A percentile compares a stretch with the other conserved stretches of the same genome.
phyloP scores from a whole-genome alignment of 2,113 vertebrate genomes.

The Phocoena sinus region DNA sequence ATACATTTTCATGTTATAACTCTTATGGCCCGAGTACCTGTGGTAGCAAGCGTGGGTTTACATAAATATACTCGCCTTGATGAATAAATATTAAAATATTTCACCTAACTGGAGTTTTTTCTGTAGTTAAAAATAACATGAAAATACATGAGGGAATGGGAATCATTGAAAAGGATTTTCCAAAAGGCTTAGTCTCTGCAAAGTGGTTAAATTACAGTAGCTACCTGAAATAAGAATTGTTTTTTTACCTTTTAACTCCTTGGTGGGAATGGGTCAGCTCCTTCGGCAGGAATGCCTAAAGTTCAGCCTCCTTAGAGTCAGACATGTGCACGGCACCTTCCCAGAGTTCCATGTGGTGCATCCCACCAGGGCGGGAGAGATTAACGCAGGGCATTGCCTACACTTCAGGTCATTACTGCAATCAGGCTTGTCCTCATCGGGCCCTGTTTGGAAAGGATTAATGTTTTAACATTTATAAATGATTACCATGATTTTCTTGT shows the following conservation, averaged over 20 bases:
- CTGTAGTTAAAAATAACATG: background rate
- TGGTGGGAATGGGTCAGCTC: conserved; percentile 61
- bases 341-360: background rate
- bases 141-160: background rate
- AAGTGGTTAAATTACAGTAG: conserved; percentile 53
- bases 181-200: conserved; percentile 49
- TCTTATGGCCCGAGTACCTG: background rate
- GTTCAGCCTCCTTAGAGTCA: conserved; percentile 67
- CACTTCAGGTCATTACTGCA: conserved; percentile 72
- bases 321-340: conserved; percentile 40
- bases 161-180: background rate
- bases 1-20: background rate
- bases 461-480: conserved; percentile 64
- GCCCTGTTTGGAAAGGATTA: conserved; percentile 72
- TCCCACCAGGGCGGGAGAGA: conserved; percentile 48
- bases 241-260: conserved; percentile 49
- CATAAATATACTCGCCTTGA: background rate
- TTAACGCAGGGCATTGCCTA: background rate
- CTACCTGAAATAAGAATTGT: conserved; percentile 61
- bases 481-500: conserved; percentile 58
- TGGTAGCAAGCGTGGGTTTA: background rate
- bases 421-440: conserved; percentile 71
- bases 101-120: background rate
- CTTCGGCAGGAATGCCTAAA: conserved; percentile 45
- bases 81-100: background rate